Percentiles rank a stretch among this genome's conserved stretches.
phyloP scores from a whole-genome alignment of 2,888 invertebrate genomes.

The Rapana venosa region DNA sequence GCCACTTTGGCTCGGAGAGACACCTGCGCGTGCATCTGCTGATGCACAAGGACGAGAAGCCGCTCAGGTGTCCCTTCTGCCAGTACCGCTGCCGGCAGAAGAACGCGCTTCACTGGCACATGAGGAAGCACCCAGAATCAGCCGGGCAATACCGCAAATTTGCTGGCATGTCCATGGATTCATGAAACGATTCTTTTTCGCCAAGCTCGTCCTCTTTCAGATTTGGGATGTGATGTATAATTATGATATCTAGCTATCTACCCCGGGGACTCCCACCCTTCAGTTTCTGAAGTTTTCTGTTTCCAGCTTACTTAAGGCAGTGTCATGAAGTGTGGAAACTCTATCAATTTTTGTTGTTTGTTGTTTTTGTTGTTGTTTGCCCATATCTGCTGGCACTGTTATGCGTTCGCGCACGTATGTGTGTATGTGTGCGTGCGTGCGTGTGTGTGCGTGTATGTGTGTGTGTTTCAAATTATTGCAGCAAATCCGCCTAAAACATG shows the following conservation, averaged over 20 bases:
- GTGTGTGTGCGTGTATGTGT: conserved; percentile 25
- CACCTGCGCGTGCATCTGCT: conserved; percentile 67
- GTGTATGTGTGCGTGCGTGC: neutral
- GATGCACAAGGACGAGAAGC: conserved; percentile 70
- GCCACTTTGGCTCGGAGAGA: conserved; percentile 63
- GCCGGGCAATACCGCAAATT: conserved; percentile 59
- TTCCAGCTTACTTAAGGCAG: no score
- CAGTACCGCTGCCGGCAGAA: conserved; percentile 71
- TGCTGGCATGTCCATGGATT: conserved; percentile 1
- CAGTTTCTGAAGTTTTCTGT: no score
- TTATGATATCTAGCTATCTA: no score
- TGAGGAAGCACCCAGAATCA: conserved; percentile 70
- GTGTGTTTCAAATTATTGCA: neutral
- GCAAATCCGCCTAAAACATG: no score
- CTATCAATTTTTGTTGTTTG: no score
- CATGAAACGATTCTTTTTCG: neutral
- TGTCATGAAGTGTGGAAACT: no score
- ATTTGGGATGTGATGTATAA: no score
- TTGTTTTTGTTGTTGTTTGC: no score
- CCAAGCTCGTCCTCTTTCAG: neutral
- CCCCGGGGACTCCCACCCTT: no score
- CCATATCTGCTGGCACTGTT: neutral
- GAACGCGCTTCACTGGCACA: conserved; percentile 72
- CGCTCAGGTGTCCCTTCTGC: conserved; percentile 70
- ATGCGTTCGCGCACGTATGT: conserved; percentile 18